A percentile compares a stretch with the other conserved stretches of the same genome.
Conservation (phyloP, 1,140 invertebrate species). For the Zaprionus lachaisei region DNA sequence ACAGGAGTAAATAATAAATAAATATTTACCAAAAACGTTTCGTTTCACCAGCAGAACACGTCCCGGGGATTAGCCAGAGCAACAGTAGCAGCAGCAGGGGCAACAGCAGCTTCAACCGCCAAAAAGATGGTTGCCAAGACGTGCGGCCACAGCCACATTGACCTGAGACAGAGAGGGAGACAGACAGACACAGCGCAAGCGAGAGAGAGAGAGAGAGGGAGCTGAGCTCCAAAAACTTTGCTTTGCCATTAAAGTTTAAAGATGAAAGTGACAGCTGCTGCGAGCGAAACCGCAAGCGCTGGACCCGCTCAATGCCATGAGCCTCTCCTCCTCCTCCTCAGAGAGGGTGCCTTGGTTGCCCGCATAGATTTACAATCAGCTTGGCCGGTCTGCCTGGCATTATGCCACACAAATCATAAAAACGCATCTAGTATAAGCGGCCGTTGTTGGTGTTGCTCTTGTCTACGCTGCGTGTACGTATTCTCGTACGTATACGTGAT, state of each 20-base stretch:
- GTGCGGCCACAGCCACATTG: constrained; percentile 55
- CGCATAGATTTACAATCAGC: constrained; percentile 78
- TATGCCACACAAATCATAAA: constrained; percentile 80
- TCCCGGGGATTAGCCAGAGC: constrained; percentile 69
- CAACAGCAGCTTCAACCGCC: constrained; percentile 1
- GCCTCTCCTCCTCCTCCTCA: not conserved
- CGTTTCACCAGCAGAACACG: constrained; percentile 68
- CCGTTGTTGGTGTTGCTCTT: constrained; percentile 5
- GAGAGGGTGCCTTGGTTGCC: constrained; percentile 12
- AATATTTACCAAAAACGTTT: constrained; percentile 77
- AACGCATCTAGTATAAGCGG: constrained; percentile 57
- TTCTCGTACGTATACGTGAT: constrained; percentile 71
- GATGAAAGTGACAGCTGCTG: constrained; percentile 76
- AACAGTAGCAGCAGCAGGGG: constrained; percentile 15
- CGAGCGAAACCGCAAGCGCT: constrained; percentile 29
- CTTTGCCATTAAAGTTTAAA: constrained; percentile 77
- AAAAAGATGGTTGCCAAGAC: constrained; percentile 54
- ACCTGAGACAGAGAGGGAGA: constrained; percentile 4
- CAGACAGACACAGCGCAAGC: not conserved
- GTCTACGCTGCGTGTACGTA: constrained; percentile 40
- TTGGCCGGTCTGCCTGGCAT: constrained; percentile 51
- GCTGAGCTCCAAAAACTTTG: constrained; percentile 53
- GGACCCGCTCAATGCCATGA: constrained; percentile 11
- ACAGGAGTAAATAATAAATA: constrained; percentile 80
- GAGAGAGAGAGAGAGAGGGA: not conserved